These are phyloP conservation scores for Zaprionus capensis DNA, from an alignment of 1,140 invertebrate species.

Conservation along the genomic window DNA sequence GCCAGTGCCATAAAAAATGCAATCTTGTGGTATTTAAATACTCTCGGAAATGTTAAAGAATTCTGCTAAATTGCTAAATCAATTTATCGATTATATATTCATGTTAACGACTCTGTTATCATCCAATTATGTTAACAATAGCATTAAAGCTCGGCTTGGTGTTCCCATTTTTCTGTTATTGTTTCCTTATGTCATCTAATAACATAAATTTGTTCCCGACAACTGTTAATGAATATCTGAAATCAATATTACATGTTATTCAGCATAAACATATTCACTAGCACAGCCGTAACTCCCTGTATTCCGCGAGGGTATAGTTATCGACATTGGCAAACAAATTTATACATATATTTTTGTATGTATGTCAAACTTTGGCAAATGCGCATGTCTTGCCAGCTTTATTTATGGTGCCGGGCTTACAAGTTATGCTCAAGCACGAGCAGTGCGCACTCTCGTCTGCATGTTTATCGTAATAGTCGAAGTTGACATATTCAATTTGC, in stretches of 20 bases:
- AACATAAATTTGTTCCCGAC: neutral
- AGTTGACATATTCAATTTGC: slow-evolving; percentile 43
- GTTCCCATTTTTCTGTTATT: neutral
- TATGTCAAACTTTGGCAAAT: slow-evolving; percentile 16
- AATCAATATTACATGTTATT: neutral
- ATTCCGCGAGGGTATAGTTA: neutral
- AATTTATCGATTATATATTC: neutral
- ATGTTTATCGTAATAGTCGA: slow-evolving; percentile 34
- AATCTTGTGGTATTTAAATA: slow-evolving; percentile 3
- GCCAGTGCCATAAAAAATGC: slow-evolving; percentile 1
- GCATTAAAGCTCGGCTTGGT: neutral
- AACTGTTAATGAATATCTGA: neutral
- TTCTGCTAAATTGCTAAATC: neutral
- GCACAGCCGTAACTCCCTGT: neutral
- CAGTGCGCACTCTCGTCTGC: slow-evolving; percentile 24
- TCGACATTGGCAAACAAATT: neutral
- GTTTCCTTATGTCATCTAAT: neutral
- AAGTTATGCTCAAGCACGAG: slow-evolving; percentile 19
- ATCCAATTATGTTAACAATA: neutral
- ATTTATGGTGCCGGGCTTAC: slow-evolving; percentile 21
- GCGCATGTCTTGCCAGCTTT: slow-evolving; percentile 23
- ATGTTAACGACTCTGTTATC: neutral
- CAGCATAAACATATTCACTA: neutral
- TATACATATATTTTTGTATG: slow-evolving; percentile 5
- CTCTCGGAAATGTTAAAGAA: neutral